phyloP scores from a whole-genome alignment of 1,140 invertebrate species.

The Arion vulgaris region DNA sequence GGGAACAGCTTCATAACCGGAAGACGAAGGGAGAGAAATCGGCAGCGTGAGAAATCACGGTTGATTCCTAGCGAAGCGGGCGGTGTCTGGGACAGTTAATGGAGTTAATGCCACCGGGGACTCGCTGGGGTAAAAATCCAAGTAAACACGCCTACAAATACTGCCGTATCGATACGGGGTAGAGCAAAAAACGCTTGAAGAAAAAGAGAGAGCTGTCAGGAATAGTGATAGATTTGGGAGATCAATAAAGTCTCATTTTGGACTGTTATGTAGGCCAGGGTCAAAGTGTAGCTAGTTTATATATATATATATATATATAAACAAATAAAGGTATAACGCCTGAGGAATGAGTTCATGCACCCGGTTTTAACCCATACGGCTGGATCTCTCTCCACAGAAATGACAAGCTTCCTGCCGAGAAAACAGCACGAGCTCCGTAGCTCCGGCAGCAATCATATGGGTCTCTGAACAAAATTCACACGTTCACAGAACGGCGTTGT shows the following conservation, averaged over 20 bases:
- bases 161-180: neutral
- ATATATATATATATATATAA: too few species aligned
- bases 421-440: too few species aligned
- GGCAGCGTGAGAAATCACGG: slow-evolving; percentile 13
- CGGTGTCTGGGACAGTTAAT: slow-evolving; percentile 5
- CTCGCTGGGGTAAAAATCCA: neutral
- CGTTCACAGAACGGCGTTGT: too few species aligned
- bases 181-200: neutral
- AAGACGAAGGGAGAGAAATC: slow-evolving; percentile 3
- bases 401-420: too few species aligned
- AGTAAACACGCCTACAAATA: slow-evolving; percentile 5
- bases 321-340: too few species aligned
- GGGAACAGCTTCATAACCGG: neutral
- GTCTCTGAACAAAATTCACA: too few species aligned
- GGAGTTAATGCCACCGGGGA: slow-evolving; percentile 1
- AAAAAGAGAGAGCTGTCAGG: too few species aligned
- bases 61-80: slow-evolving; percentile 5
- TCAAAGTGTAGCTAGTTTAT: neutral
- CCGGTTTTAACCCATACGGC: too few species aligned
- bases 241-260: neutral
- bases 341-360: too few species aligned
- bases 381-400: too few species aligned
- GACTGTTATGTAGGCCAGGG: neutral
- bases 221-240: neutral
- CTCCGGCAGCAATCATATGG: too few species aligned